Evolutionary conservation across 1,140 invertebrate species (phyloP).

Genomic region (Cepaea nemoralis): DNA sequence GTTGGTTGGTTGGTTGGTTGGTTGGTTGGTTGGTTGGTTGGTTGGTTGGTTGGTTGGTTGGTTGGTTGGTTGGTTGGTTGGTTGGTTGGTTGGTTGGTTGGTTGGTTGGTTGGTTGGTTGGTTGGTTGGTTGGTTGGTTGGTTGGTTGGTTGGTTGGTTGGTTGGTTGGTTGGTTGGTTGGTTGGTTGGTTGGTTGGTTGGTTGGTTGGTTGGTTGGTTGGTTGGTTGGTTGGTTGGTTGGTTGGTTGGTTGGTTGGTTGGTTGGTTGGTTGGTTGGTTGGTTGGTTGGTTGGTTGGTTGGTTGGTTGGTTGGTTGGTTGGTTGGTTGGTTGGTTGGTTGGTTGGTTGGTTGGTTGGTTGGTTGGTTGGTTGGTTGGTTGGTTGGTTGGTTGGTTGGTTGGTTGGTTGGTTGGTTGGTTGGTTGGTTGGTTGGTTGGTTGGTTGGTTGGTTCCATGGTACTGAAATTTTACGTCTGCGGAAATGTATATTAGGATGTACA

Average conservation of each 20-base stretch:
- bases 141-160: neutral
- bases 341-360: slow-evolving; percentile 12
- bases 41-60: neutral
- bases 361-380: slow-evolving; percentile 18
- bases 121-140: neutral
- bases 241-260: slow-evolving; percentile 7
- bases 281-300: slow-evolving; percentile 13
- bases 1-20: neutral
- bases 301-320: slow-evolving; percentile 1
- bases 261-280: slow-evolving; percentile 18
- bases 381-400: slow-evolving; percentile 12
- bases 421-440: slow-evolving; percentile 14
- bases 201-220: slow-evolving; percentile 9
- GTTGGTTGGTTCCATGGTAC: slow-evolving; percentile 16
- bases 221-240: slow-evolving; percentile 14
- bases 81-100: neutral
- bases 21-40: neutral
- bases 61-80: neutral
- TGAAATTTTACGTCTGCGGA: no score
- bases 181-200: neutral
- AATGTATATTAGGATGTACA: no score
- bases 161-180: slow-evolving; percentile 3
- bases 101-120: neutral
- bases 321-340: slow-evolving; percentile 17
- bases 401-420: slow-evolving; percentile 3